A percentile compares a stretch with the other conserved stretches of the same genome.
These are phyloP conservation scores for Pseudorhombus dupliciocellatus DNA, from an alignment of 2,113 vertebrate genomes.

Conservation along the genomic window DNA sequence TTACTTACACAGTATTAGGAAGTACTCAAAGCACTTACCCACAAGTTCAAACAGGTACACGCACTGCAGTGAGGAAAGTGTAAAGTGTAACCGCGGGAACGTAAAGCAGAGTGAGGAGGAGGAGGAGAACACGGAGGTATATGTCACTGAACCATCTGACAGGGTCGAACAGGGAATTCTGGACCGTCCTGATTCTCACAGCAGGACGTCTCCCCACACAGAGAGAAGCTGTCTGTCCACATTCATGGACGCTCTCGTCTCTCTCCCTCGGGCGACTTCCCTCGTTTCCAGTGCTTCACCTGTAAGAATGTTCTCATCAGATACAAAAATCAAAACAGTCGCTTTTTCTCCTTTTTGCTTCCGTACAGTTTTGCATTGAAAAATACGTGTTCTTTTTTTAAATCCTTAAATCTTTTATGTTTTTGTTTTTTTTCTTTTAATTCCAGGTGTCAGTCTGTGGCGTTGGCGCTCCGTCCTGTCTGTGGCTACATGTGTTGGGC, in stretches of 20 bases:
- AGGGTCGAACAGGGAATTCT: constrained; percentile 52
- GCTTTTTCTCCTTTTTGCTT: constrained; percentile 61
- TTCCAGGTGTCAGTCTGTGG: constrained; percentile 4
- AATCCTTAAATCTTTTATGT: constrained; percentile 24
- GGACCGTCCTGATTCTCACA: constrained; percentile 36
- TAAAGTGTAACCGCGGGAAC: constrained; percentile 36
- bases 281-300: constrained; percentile 73
- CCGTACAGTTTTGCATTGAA: constrained; percentile 78
- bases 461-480: constrained; percentile 8
- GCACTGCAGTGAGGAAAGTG: constrained; percentile 46
- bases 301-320: constrained; percentile 66
- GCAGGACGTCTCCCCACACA: constrained; percentile 17
- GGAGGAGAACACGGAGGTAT: constrained; percentile 47
- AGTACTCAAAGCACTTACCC: constrained; percentile 46
- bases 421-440: background rate
- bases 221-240: constrained; percentile 30
- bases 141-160: constrained; percentile 53
- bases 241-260: constrained; percentile 29
- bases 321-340: constrained; percentile 78
- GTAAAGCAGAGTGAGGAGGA: constrained; percentile 23
- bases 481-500: constrained; percentile 87
- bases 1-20: constrained; percentile 45
- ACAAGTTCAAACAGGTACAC: constrained; percentile 32
- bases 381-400: constrained; percentile 65
- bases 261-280: constrained; percentile 29